Evolutionary conservation across 1,140 invertebrate genomes (phyloP).

Genomic region (Drosophila pachea): DNA sequence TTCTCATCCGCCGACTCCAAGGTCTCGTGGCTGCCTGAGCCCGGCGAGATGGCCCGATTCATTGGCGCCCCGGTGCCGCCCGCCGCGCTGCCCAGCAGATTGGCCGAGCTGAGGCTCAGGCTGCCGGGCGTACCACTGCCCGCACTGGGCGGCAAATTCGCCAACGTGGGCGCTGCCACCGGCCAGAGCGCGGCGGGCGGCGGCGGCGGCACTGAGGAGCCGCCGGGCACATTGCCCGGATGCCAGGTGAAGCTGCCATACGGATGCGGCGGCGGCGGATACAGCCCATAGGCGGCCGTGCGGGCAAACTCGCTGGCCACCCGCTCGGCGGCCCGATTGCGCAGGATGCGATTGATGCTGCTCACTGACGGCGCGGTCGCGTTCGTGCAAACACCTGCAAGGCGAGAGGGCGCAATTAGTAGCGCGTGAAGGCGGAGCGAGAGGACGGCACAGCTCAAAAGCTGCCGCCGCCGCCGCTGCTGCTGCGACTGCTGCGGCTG

Average conservation of each 20-base stretch:
- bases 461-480: constrained; percentile 47
- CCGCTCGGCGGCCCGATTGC: constrained; percentile 93
- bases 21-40: constrained; percentile 77
- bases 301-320: constrained; percentile 95
- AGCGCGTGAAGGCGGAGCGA: constrained; percentile 4
- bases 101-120: constrained; percentile 51
- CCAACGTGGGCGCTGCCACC: constrained; percentile 62
- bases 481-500: no score
- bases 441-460: constrained; percentile 13
- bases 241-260: constrained; percentile 82
- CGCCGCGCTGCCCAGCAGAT: constrained; percentile 42
- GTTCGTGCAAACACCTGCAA: constrained; percentile 89
- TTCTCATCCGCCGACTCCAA: constrained; percentile 76
- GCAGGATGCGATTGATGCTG: constrained; percentile 94
- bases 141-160: constrained; percentile 50
- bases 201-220: constrained; percentile 51
- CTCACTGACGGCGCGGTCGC: constrained; percentile 93
- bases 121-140: constrained; percentile 35
- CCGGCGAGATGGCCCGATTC: constrained; percentile 69
- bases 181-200: constrained; percentile 61
- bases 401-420: constrained; percentile 44
- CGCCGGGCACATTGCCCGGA: constrained; percentile 58
- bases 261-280: constrained; percentile 84
- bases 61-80: constrained; percentile 32
- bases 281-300: constrained; percentile 92